Evolutionary conservation across 2,797 vertebrate species (phyloP).

Genomic region (Enteromius radiatus): DNA sequence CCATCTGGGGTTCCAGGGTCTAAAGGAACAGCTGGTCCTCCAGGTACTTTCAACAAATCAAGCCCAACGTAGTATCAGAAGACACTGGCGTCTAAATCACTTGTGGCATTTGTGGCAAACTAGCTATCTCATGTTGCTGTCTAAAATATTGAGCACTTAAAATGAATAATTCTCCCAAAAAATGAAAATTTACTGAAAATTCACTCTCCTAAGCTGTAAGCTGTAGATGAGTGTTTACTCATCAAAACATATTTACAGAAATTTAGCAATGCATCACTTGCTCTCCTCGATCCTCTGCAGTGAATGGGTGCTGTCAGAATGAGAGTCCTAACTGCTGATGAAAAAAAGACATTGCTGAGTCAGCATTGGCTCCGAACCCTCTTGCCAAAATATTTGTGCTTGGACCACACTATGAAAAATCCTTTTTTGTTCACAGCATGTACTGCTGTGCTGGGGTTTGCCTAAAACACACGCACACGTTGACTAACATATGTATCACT

Average conservation of each 20-base stretch:
- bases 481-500: constrained; percentile 14
- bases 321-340: not conserved
- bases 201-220: not conserved
- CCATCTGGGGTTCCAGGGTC: constrained; percentile 79
- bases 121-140: constrained; percentile 11
- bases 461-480: constrained; percentile 46
- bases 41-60: constrained; percentile 76
- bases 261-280: not conserved
- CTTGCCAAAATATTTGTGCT: constrained; percentile 65
- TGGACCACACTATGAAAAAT: constrained; percentile 46
- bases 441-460: constrained; percentile 36
- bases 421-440: constrained; percentile 54
- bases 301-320: not conserved
- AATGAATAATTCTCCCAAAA: not conserved
- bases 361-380: constrained; percentile 43
- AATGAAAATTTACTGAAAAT: not conserved
- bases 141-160: constrained; percentile 44
- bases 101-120: too few species aligned
- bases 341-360: constrained; percentile 41
- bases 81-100: not conserved
- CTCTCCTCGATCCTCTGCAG: not conserved
- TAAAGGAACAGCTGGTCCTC: constrained; percentile 80
- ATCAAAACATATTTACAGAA: not conserved
- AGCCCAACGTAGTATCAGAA: not conserved
- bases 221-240: not conserved